A percentile compares a stretch with the other conserved stretches of the same genome.
Evolutionary conservation across 1,140 invertebrate species (phyloP).

Genomic region (Elysia chlorotica): DNA sequence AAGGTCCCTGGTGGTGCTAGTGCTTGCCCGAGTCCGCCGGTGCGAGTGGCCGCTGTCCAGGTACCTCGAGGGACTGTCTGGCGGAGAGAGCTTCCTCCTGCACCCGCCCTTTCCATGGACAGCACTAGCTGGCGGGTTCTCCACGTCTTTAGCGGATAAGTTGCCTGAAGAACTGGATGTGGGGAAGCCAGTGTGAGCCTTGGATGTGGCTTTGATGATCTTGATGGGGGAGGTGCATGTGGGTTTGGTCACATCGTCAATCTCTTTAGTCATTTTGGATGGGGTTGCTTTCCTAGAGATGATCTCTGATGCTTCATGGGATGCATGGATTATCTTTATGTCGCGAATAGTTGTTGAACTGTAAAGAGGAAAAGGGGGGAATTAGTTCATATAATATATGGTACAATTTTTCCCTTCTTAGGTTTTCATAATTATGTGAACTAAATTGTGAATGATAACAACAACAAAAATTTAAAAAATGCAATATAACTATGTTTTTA

Average conservation of each 20-base stretch:
- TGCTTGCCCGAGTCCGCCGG: too few relatives aligned
- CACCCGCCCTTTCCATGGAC: background rate
- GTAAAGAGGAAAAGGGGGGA: conserved; percentile 37
- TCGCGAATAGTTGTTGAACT: conserved; percentile 70
- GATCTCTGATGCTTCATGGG: conserved; percentile 64
- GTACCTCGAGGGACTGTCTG: conserved; percentile 13
- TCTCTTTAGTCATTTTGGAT: conserved; percentile 44
- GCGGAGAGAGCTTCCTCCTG: conserved; percentile 12
- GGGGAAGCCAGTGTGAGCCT: conserved; percentile 1
- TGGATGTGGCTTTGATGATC: conserved; percentile 29
- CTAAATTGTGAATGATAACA: too few relatives aligned
- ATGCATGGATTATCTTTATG: conserved; percentile 69
- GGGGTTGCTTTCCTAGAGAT: conserved; percentile 41
- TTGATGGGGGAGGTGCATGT: conserved; percentile 39
- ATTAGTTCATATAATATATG: background rate
- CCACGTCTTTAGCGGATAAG: background rate
- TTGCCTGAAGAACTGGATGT: background rate
- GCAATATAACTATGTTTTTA: background rate
- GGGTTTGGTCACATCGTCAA: conserved; percentile 31
- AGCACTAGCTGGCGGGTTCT: background rate
- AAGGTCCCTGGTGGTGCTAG: conserved; percentile 2
- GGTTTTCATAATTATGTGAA: too few relatives aligned
- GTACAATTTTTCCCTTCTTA: too few relatives aligned
- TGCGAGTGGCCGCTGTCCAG: too few relatives aligned
- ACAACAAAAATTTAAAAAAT: background rate